phyloP scores from a whole-genome alignment of 35 echinoderm and acorn worm species.

The Heliocidaris erythrogramma region DNA sequence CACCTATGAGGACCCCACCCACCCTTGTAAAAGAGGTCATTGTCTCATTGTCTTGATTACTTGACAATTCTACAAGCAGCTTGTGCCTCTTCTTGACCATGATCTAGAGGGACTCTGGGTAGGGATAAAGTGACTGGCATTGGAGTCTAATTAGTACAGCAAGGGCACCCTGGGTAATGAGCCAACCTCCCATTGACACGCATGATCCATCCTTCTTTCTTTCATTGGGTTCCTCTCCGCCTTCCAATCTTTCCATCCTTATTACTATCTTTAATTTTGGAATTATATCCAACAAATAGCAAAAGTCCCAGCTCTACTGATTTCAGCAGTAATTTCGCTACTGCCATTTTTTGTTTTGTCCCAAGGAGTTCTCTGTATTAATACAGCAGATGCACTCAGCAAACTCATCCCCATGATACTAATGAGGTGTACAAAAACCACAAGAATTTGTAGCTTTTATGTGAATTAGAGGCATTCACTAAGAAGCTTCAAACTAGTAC shows the following conservation, averaged over 20 bases:
- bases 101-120: background rate
- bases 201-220: background rate
- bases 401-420: too few relatives aligned
- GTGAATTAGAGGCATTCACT: too few relatives aligned
- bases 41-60: background rate
- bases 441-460: too few relatives aligned
- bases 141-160: constrained; percentile 23
- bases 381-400: too few relatives aligned
- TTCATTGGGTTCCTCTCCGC: background rate
- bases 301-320: too few relatives aligned
- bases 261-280: too few relatives aligned
- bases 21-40: background rate
- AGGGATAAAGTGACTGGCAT: constrained; percentile 16
- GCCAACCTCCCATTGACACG: constrained; percentile 15
- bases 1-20: background rate
- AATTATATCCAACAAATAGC: too few relatives aligned
- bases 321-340: too few relatives aligned
- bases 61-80: background rate
- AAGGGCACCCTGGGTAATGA: constrained; percentile 14
- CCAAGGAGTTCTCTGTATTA: too few relatives aligned
- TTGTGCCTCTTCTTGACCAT: background rate
- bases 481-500: too few relatives aligned
- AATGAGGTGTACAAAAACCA: too few relatives aligned
- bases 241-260: background rate
- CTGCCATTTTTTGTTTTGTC: too few relatives aligned